Conservation (phyloP, 2,113 vertebrate species). For the Serinus canaria region DNA sequence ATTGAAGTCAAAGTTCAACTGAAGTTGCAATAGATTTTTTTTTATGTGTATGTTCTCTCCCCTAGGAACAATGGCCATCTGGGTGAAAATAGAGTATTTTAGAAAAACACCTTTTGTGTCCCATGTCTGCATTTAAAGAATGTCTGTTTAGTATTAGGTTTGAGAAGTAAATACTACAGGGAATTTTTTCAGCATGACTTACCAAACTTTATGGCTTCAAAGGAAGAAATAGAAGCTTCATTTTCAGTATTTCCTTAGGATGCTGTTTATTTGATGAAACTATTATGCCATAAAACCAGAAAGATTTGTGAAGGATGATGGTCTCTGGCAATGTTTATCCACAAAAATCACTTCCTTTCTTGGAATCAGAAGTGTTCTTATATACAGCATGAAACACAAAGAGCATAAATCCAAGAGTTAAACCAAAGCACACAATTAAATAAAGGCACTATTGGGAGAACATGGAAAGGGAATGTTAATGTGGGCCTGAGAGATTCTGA, state of each 20-base stretch:
- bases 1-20: neutral
- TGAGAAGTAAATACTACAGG: neutral
- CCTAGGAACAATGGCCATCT: neutral
- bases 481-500: neutral
- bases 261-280: neutral
- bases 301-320: neutral
- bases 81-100: neutral
- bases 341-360: neutral
- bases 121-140: neutral
- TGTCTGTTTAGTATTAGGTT: neutral
- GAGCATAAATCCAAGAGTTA: neutral
- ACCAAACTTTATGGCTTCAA: neutral
- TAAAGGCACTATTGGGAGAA: neutral
- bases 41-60: neutral
- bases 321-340: neutral
- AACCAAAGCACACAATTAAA: neutral
- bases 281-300: neutral
- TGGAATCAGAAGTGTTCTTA: neutral
- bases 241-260: neutral
- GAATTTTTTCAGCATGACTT: neutral
- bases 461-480: neutral
- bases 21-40: neutral
- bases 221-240: neutral
- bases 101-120: neutral
- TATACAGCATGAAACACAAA: neutral